Conservation (phyloP, 2,113 vertebrate genomes). For the Callaeas wilsoni region DNA sequence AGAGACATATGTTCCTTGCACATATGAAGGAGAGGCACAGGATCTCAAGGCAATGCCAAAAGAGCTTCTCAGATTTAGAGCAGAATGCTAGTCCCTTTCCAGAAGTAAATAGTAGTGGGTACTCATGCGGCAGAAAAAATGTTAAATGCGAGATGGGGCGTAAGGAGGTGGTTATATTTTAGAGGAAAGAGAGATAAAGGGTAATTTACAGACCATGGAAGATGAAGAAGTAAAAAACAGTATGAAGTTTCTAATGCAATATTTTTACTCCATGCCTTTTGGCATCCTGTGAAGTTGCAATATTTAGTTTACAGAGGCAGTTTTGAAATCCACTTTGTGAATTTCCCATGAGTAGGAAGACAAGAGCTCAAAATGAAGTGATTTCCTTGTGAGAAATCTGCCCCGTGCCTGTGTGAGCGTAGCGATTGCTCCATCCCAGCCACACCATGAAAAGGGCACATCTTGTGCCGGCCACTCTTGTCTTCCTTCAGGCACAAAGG, state of each 20-base stretch:
- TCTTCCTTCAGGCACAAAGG: background rate
- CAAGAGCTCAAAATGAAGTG: background rate
- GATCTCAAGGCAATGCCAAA: background rate
- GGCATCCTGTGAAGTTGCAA: background rate
- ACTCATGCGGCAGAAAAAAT: background rate
- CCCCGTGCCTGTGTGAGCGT: fast-evolving
- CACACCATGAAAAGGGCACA: background rate
- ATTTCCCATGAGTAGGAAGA: background rate
- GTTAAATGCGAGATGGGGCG: background rate
- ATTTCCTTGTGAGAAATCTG: background rate
- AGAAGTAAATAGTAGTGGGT: background rate
- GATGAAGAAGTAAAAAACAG: background rate
- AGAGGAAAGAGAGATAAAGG: background rate
- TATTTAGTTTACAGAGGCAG: background rate
- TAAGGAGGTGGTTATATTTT: background rate
- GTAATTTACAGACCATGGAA: background rate
- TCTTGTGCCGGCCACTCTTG: fast-evolving
- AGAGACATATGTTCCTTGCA: background rate
- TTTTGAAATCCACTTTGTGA: background rate
- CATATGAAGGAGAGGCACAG: background rate
- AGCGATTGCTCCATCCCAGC: background rate
- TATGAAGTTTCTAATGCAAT: background rate
- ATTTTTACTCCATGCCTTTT: background rate
- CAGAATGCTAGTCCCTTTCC: background rate
- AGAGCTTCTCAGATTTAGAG: background rate